Percentiles rank a stretch among this genome's conserved stretches.
Evolutionary conservation across 2,797 vertebrate species (phyloP).

Genomic region (Cichlasoma orientale): DNA sequence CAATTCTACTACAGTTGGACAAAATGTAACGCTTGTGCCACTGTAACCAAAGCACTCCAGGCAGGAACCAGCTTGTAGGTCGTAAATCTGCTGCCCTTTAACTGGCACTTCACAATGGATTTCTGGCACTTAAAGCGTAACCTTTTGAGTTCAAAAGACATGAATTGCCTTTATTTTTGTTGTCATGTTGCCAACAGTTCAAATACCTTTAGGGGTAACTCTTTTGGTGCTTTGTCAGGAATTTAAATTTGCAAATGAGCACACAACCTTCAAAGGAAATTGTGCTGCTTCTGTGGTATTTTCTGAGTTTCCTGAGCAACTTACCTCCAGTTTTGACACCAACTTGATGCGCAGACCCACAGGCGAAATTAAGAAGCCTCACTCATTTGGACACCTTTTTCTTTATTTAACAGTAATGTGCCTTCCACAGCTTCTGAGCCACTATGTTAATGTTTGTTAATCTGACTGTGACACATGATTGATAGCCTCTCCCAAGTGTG

Average conservation of each 20-base stretch:
- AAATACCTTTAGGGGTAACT: neutral
- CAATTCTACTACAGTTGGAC: neutral
- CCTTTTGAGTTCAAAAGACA: neutral
- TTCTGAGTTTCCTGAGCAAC: neutral
- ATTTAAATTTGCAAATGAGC: neutral
- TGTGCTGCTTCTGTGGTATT: neutral
- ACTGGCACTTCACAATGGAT: neutral
- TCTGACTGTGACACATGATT: constrained; percentile 79
- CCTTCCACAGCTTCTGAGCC: constrained; percentile 29
- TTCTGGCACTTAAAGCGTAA: neutral
- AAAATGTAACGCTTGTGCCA: neutral
- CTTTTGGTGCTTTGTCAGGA: neutral
- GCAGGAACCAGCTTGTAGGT: neutral
- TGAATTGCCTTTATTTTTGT: neutral
- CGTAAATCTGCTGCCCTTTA: neutral
- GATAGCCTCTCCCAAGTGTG: constrained; percentile 80
- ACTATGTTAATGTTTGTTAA: constrained; percentile 76
- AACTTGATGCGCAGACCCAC: neutral
- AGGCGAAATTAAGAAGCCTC: neutral
- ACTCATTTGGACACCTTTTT: constrained; percentile 3
- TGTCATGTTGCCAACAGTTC: neutral
- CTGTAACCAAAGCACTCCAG: neutral
- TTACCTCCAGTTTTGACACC: neutral
- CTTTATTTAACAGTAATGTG: constrained; percentile 44
- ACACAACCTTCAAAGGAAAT: neutral